Percentiles rank a stretch among this genome's conserved stretches.
Evolutionary conservation across 2,797 vertebrate species (phyloP).

Genomic region (Micrastur ruficollis): DNA sequence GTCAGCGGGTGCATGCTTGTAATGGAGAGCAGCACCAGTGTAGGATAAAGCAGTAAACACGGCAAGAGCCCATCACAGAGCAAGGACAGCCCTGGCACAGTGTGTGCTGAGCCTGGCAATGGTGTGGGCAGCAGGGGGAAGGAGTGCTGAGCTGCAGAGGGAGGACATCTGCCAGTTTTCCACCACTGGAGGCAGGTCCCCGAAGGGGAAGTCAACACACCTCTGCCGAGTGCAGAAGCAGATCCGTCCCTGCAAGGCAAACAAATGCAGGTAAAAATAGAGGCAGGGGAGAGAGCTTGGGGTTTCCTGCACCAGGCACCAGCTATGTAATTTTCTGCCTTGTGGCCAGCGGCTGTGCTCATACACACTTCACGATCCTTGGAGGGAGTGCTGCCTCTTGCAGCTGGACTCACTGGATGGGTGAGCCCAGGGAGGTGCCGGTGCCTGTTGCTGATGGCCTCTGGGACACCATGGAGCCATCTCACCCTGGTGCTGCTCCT

Average conservation of each 20-base stretch:
- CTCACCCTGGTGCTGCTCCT: background rate
- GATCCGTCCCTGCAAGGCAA: background rate
- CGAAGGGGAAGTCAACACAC: background rate
- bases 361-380: too few species aligned
- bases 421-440: too few species aligned
- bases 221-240: background rate
- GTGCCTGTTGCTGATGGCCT: too few species aligned
- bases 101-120: background rate
- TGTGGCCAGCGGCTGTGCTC: background rate
- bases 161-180: background rate
- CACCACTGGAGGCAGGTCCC: background rate
- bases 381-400: background rate
- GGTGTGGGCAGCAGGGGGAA: background rate
- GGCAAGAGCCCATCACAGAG: background rate
- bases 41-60: background rate
- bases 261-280: background rate
- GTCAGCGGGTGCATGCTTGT: background rate
- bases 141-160: background rate
- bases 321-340: background rate
- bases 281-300: background rate
- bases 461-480: background rate
- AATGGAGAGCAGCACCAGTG: background rate
- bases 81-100: background rate
- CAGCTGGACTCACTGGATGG: background rate
- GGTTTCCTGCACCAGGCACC: background rate